Evolutionary conservation across 2,797 vertebrate genomes (phyloP).

Genomic region (Odontamblyopus lacepedii): DNA sequence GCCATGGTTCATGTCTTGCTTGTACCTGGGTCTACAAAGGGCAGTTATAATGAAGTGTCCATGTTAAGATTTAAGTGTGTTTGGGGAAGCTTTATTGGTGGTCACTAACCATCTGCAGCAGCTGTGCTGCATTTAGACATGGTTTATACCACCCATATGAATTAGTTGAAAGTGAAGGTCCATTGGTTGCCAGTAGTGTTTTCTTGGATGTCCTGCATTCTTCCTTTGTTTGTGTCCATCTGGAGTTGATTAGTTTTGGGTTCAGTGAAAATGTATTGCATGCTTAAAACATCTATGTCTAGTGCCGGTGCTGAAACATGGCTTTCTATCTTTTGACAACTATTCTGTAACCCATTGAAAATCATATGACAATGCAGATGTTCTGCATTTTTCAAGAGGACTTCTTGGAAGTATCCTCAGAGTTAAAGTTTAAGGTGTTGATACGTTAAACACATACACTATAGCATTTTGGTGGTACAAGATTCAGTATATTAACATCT

Average conservation of each 20-base stretch:
- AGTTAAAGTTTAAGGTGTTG: conserved; percentile 26
- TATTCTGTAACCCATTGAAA: neutral
- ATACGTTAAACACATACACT: no score
- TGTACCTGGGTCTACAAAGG: conserved; percentile 60
- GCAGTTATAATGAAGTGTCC: conserved; percentile 42
- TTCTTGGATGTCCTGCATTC: conserved; percentile 54
- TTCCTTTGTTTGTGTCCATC: conserved; percentile 54
- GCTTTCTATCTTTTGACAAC: neutral
- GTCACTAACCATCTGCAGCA: conserved; percentile 52
- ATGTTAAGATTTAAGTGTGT: conserved; percentile 52
- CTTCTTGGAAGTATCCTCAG: neutral
- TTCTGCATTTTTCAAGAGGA: neutral
- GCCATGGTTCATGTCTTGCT: conserved; percentile 39
- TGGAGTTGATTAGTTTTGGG: conserved; percentile 49
- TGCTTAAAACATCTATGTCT: conserved; percentile 33
- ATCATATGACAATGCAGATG: neutral
- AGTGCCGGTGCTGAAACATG: neutral
- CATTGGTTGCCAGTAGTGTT: conserved; percentile 60
- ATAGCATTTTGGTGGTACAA: no score
- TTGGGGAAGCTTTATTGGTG: conserved; percentile 45
- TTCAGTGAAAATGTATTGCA: conserved; percentile 53
- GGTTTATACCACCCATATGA: conserved; percentile 60
- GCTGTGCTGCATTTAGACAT: conserved; percentile 61
- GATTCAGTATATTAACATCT: neutral
- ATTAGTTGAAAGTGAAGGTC: conserved; percentile 60